Evolutionary conservation across 2,888 invertebrate genomes (phyloP).

Genomic region (Oegoconia quadripuncta): DNA sequence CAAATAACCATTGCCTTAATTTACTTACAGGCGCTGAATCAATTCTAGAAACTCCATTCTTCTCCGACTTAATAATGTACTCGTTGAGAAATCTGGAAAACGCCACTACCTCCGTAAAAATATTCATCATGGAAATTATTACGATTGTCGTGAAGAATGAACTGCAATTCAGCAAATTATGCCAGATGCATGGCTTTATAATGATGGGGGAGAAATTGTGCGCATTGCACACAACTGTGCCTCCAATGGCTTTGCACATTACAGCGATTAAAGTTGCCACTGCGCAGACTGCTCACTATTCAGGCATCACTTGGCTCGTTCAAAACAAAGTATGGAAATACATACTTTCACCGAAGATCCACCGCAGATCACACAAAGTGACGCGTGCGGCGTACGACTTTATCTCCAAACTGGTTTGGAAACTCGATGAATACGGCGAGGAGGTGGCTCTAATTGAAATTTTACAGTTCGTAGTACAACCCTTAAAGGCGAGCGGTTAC

Average conservation of each 20-base stretch:
- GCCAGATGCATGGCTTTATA: constrained; percentile 23
- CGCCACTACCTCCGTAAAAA: constrained; percentile 27
- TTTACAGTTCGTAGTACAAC: constrained; percentile 27
- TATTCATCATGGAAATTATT: constrained; percentile 31
- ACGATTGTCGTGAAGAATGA: constrained; percentile 35
- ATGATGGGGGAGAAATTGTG: constrained; percentile 12
- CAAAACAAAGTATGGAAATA: constrained; percentile 28
- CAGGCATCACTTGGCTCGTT: constrained; percentile 29
- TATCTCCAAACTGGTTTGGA: constrained; percentile 30
- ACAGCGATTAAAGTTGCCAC: constrained; percentile 27
- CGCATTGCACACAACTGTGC: constrained; percentile 8
- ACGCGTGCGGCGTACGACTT: constrained; percentile 28
- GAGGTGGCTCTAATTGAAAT: constrained; percentile 29
- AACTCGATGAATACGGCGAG: constrained; percentile 31
- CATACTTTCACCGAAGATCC: constrained; percentile 20
- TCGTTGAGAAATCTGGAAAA: constrained; percentile 25
- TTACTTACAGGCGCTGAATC: constrained; percentile 33
- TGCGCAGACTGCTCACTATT: constrained; percentile 27
- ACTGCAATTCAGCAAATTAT: constrained; percentile 35
- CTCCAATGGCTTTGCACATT: constrained; percentile 22
- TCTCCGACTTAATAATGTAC: constrained; percentile 35
- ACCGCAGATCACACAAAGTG: constrained; percentile 19
- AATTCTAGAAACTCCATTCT: constrained; percentile 33
- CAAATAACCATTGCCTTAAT: neutral
- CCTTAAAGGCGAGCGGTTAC: constrained; percentile 27